These are phyloP conservation scores for Elmis aenea DNA, from an alignment of 2,888 invertebrate genomes.

Conservation along the genomic window DNA sequence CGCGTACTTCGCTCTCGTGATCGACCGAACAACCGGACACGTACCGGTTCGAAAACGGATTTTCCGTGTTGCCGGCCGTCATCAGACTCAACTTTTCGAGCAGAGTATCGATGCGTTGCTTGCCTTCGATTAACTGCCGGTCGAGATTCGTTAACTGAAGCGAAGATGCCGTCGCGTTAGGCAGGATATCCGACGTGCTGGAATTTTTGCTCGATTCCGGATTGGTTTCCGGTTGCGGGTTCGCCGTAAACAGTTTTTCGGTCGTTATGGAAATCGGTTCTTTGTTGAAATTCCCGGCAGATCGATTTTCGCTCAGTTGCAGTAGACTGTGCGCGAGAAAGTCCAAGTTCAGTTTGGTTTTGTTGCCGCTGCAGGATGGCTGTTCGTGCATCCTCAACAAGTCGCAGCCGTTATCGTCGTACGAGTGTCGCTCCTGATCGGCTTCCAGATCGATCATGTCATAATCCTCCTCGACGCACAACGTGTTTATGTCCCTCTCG, in stretches of 20 bases:
- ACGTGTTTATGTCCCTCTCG: slow-evolving; percentile 54
- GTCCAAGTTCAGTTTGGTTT: background rate
- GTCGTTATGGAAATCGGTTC: slow-evolving; percentile 14
- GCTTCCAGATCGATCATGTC: slow-evolving; percentile 37
- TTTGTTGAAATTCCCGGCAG: background rate
- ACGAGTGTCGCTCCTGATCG: slow-evolving; percentile 21
- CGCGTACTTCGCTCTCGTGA: slow-evolving; percentile 20
- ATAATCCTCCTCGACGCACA: slow-evolving; percentile 43
- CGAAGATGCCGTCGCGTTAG: background rate
- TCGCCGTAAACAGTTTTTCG: slow-evolving; percentile 19
- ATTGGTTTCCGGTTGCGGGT: slow-evolving; percentile 7
- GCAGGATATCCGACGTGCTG: background rate
- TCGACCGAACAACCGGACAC: slow-evolving; percentile 42
- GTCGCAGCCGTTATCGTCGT: slow-evolving; percentile 20
- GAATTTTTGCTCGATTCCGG: background rate
- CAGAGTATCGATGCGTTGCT: slow-evolving; percentile 40
- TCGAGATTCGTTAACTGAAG: slow-evolving; percentile 20
- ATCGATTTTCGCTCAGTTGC: slow-evolving; percentile 8
- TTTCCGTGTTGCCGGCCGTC: slow-evolving; percentile 24
- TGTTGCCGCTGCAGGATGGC: slow-evolving; percentile 1
- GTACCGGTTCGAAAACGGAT: slow-evolving; percentile 33
- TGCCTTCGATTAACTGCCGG: slow-evolving; percentile 31
- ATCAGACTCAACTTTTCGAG: slow-evolving; percentile 39
- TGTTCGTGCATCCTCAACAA: slow-evolving; percentile 1
- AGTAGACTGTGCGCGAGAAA: slow-evolving; percentile 15